phyloP scores from a whole-genome alignment of 2,113 vertebrate genomes.

The Hydropotes inermis region DNA sequence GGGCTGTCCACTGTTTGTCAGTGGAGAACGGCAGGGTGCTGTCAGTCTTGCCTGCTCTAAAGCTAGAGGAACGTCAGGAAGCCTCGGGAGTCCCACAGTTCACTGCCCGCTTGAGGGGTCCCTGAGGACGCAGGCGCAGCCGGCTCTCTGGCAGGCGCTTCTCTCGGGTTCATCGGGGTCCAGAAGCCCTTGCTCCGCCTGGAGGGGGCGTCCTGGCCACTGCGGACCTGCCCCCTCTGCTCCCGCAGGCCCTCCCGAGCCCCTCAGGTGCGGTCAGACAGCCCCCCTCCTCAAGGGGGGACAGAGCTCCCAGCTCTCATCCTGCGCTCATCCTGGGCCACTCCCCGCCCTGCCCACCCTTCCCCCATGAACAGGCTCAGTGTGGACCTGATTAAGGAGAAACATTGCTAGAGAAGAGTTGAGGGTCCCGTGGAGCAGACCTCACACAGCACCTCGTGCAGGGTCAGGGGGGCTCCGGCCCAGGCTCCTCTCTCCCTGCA shows the following conservation, averaged over 20 bases:
- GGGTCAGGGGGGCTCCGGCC: neutral
- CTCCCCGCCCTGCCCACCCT: rapidly evolving
- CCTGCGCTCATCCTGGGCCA: neutral
- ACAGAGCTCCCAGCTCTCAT: neutral
- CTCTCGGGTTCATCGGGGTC: neutral
- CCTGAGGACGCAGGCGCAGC: rapidly evolving
- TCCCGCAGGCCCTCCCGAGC: neutral
- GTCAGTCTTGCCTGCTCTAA: neutral
- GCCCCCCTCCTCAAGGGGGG: neutral
- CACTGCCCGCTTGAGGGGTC: neutral
- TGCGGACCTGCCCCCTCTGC: rapidly evolving
- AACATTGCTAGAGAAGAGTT: neutral
- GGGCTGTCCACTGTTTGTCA: rapidly evolving
- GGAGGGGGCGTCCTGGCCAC: neutral
- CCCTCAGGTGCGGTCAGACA: neutral
- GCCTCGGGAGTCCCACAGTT: neutral
- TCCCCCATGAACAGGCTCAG: neutral
- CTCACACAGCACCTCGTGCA: rapidly evolving
- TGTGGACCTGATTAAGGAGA: neutral
- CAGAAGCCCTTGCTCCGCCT: neutral
- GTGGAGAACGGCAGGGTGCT: rapidly evolving
- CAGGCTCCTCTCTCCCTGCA: neutral
- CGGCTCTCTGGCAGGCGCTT: neutral
- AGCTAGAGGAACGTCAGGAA: rapidly evolving
- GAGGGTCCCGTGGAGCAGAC: neutral